Evolutionary conservation across 2,888 invertebrate species (phyloP).

Genomic region (Papilio gigon): DNA sequence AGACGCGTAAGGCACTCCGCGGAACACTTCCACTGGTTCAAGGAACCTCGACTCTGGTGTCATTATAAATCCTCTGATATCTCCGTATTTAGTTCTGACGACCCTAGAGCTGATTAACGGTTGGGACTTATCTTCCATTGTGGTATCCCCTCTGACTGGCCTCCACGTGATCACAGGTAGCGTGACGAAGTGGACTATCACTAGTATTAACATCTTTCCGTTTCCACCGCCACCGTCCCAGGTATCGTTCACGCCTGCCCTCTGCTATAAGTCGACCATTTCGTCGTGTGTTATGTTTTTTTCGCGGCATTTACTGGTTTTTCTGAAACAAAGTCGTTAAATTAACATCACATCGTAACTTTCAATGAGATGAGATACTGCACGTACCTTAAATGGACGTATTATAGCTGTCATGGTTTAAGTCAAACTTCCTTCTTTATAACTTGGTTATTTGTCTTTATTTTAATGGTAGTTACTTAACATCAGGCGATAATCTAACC

Average conservation of each 20-base stretch:
- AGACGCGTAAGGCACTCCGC: slow-evolving; percentile 97
- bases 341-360: slow-evolving; percentile 25
- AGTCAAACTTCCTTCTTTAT: too few species aligned
- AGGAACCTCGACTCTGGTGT: slow-evolving; percentile 90
- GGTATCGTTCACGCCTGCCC: slow-evolving; percentile 60
- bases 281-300: slow-evolving; percentile 55
- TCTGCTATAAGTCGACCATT: slow-evolving; percentile 78
- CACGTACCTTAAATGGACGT: too few species aligned
- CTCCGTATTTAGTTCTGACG: slow-evolving; percentile 94
- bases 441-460: too few species aligned
- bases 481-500: neutral
- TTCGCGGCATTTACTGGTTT: slow-evolving; percentile 65
- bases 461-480: neutral
- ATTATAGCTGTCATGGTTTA: too few species aligned
- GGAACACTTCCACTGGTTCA: slow-evolving; percentile 95
- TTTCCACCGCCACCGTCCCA: slow-evolving; percentile 68
- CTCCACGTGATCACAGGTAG: slow-evolving; percentile 75
- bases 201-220: slow-evolving; percentile 76
- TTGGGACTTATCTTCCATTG: slow-evolving; percentile 77
- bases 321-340: slow-evolving; percentile 68
- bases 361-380: too few species aligned
- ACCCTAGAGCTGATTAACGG: slow-evolving; percentile 90
- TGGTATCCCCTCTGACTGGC: slow-evolving; percentile 73
- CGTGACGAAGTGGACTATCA: slow-evolving; percentile 76
- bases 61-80: slow-evolving; percentile 92